phyloP scores from a whole-genome alignment of 2,797 vertebrate genomes.

The Epinephelus coioides region DNA sequence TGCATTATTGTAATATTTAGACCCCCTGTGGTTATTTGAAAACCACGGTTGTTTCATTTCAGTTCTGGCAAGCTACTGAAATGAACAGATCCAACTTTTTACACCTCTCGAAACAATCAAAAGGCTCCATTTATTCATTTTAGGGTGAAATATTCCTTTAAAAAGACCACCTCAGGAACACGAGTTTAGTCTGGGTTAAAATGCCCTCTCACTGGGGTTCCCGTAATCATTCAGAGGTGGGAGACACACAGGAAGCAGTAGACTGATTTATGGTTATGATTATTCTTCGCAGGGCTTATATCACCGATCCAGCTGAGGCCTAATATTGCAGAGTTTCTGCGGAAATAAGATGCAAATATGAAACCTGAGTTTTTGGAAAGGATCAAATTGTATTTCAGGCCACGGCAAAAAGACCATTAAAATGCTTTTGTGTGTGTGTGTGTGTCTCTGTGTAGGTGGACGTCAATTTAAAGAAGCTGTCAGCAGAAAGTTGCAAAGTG shows the following conservation, averaged over 20 bases:
- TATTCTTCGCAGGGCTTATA: constrained; percentile 65
- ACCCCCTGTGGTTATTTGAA: background rate
- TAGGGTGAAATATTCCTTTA: constrained; percentile 34
- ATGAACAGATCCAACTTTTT: constrained; percentile 4
- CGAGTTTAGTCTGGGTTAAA: constrained; percentile 26
- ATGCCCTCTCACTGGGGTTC: constrained; percentile 20
- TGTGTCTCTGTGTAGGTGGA: constrained; percentile 3
- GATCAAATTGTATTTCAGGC: constrained; percentile 35
- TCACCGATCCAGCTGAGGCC: constrained; percentile 71
- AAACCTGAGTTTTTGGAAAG: constrained; percentile 41
- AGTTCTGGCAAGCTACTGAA: constrained; percentile 1
- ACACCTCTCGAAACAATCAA: background rate
- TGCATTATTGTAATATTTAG: constrained; percentile 4
- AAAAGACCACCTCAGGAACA: constrained; percentile 27
- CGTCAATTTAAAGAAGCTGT: constrained; percentile 42
- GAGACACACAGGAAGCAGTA: constrained; percentile 51
- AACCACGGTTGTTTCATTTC: background rate
- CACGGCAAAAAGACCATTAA: background rate
- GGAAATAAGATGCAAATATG: constrained; percentile 72
- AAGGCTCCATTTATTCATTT: constrained; percentile 14
- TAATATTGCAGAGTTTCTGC: constrained; percentile 52
- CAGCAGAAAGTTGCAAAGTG: constrained; percentile 49
- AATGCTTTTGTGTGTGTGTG: background rate
- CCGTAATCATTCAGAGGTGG: constrained; percentile 47
- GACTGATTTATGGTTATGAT: constrained; percentile 77